Conservation (phyloP, 2,797 vertebrate genomes). For the Momotus momota region DNA sequence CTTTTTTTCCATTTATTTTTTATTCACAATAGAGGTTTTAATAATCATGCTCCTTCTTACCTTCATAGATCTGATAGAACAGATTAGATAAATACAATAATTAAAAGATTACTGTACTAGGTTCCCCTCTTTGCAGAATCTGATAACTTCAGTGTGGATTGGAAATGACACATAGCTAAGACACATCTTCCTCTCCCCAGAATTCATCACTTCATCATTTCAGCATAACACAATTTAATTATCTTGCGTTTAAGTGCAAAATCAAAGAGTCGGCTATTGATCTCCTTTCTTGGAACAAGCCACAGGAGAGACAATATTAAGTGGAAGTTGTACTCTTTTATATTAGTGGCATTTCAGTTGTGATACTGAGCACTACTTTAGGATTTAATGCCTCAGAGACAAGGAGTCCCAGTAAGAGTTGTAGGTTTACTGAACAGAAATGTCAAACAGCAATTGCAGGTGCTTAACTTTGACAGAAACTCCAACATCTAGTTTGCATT, state of each 20-base stretch:
- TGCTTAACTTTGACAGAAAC: neutral
- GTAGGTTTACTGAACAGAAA: neutral
- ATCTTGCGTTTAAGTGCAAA: slow-evolving; percentile 12
- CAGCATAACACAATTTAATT: slow-evolving; percentile 40
- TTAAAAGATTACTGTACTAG: neutral
- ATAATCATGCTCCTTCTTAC: neutral
- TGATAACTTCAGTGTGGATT: neutral
- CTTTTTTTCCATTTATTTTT: neutral
- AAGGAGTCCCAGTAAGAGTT: neutral
- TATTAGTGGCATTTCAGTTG: neutral
- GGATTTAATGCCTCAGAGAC: neutral
- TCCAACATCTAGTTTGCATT: neutral
- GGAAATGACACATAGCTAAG: neutral
- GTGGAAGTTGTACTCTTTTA: slow-evolving; percentile 7
- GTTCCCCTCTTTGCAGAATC: neutral
- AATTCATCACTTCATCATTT: slow-evolving; percentile 35
- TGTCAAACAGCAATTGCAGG: neutral
- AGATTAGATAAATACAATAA: neutral
- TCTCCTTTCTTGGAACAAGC: slow-evolving; percentile 16
- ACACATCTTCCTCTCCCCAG: neutral
- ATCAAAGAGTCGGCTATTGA: slow-evolving; percentile 18
- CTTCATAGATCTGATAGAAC: neutral
- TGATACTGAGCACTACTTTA: neutral
- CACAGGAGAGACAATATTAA: slow-evolving; percentile 29
- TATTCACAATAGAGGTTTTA: neutral